Evolutionary conservation across 2,113 vertebrate genomes (phyloP).

Genomic region (Lichenostomus cassidix): DNA sequence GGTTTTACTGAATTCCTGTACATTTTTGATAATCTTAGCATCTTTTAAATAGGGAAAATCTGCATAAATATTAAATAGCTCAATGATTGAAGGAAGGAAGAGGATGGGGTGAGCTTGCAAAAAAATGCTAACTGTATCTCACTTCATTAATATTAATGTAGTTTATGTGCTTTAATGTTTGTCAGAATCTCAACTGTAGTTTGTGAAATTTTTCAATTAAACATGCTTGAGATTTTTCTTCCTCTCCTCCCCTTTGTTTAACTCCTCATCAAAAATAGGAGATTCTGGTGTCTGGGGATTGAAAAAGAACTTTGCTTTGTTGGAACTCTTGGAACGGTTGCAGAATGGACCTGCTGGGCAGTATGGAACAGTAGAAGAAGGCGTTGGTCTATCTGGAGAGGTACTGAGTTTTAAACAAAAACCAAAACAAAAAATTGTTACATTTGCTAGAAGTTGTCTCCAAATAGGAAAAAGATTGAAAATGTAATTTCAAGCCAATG

Average conservation of each 20-base stretch:
- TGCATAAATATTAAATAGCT: background rate
- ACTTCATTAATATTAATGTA: background rate
- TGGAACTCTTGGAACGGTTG: conserved; percentile 93
- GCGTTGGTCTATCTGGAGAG: conserved; percentile 89
- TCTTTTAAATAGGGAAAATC: background rate
- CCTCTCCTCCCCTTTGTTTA: background rate
- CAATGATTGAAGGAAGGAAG: background rate
- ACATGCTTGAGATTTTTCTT: background rate
- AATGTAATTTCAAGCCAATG: background rate
- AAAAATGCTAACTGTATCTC: background rate
- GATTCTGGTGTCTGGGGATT: conserved; percentile 98
- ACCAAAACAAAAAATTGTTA: background rate
- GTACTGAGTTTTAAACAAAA: conserved; percentile 66
- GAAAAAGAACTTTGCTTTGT: conserved; percentile 98
- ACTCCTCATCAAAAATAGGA: conserved; percentile 73
- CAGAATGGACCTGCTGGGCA: conserved; percentile 92
- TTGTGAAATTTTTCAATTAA: background rate
- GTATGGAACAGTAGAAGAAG: conserved; percentile 85
- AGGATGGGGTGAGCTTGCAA: background rate
- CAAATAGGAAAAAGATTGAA: background rate
- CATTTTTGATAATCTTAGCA: background rate
- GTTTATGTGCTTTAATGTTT: background rate
- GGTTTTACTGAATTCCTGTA: background rate
- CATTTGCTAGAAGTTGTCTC: background rate
- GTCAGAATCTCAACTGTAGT: background rate